Evolutionary conservation across 2,113 vertebrate species (phyloP).

Genomic region (Clarias batrachus): DNA sequence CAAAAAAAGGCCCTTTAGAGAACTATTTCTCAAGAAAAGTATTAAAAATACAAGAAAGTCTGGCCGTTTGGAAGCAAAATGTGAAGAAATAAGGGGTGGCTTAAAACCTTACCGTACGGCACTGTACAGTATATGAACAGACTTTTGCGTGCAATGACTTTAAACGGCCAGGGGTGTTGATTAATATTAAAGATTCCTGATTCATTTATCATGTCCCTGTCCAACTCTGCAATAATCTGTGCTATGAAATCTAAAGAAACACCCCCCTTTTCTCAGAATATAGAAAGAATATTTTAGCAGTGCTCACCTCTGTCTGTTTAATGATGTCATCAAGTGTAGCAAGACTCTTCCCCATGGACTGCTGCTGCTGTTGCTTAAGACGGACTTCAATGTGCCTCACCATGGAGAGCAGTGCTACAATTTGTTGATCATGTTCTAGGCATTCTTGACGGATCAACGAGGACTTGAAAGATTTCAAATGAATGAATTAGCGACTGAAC

Average conservation of each 20-base stretch:
- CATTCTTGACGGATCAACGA: conserved; percentile 80
- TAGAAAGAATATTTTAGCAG: not conserved
- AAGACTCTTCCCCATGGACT: conserved; percentile 70
- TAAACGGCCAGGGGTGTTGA: not conserved
- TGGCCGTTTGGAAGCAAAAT: no score
- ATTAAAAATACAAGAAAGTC: no score
- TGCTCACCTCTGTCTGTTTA: conserved; percentile 80
- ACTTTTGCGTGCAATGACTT: not conserved
- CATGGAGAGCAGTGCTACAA: conserved; percentile 84
- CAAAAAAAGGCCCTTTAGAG: no score
- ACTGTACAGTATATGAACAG: not conserved
- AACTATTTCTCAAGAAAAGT: no score
- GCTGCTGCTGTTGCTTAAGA: conserved; percentile 79
- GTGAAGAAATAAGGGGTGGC: no score
- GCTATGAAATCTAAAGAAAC: not conserved
- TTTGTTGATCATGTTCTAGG: conserved; percentile 84
- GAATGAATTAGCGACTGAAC: not conserved
- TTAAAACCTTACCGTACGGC: no score
- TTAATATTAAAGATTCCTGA: not conserved
- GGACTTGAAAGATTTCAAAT: conserved; percentile 64
- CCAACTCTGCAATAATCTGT: not conserved
- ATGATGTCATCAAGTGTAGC: conserved; percentile 75
- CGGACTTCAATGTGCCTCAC: conserved; percentile 87
- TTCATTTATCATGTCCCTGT: not conserved
- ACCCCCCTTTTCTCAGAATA: conserved; percentile 4